These are phyloP conservation scores for Ips nitidus DNA, from an alignment of 1,140 invertebrate species.

Conservation along the genomic window DNA sequence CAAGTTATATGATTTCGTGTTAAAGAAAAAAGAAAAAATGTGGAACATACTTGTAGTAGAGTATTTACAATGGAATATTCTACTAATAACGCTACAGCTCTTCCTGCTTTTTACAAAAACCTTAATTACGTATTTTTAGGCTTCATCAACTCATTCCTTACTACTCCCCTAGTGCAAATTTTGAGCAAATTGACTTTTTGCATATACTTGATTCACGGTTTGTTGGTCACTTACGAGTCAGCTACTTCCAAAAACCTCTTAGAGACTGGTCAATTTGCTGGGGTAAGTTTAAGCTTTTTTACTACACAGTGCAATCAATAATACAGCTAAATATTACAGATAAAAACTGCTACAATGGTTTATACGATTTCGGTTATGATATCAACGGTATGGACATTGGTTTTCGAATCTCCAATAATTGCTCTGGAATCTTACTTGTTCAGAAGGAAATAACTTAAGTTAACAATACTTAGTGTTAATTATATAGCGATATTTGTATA, in stretches of 20 bases:
- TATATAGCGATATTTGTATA: too few relatives aligned
- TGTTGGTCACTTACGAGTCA: neutral
- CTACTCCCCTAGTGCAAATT: constrained; percentile 11
- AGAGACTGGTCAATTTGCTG: neutral
- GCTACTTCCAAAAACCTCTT: neutral
- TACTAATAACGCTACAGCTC: neutral
- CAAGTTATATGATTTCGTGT: neutral
- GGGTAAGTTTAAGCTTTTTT: constrained; percentile 11
- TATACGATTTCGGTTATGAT: neutral
- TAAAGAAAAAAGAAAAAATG: neutral
- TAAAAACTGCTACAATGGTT: neutral
- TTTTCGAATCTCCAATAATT: constrained; percentile 10
- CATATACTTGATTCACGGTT: constrained; percentile 26
- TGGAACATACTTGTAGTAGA: neutral
- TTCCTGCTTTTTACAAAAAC: neutral
- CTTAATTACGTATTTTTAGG: constrained; percentile 20
- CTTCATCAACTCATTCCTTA: constrained; percentile 23
- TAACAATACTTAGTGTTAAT: too few relatives aligned
- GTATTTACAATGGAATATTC: neutral
- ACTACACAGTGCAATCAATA: neutral
- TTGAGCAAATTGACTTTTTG: constrained; percentile 29
- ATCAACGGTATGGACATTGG: neutral
- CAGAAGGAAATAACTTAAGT: neutral
- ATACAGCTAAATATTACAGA: neutral
- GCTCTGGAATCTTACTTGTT: neutral